phyloP scores from a whole-genome alignment of 2,888 invertebrate genomes.

The Ophion slaviceki region DNA sequence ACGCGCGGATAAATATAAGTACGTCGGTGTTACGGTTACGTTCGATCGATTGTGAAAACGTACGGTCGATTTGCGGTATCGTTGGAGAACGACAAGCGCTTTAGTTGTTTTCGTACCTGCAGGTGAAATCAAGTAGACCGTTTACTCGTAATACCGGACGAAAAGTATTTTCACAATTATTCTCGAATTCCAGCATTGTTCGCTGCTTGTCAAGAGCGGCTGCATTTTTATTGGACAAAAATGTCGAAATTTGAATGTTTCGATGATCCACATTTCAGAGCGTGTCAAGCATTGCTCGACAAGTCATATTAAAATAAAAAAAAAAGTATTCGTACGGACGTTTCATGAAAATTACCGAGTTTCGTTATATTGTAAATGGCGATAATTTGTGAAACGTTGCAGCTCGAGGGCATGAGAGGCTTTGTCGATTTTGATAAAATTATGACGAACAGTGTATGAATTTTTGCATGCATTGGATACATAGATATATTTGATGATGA shows the following conservation, averaged over 20 bases:
- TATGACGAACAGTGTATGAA: neutral
- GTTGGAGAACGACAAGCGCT: slow-evolving; percentile 19
- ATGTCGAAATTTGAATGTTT: too few relatives aligned
- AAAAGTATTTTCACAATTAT: neutral
- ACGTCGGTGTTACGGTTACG: slow-evolving; percentile 16
- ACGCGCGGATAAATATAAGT: neutral
- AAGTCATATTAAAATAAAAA: neutral
- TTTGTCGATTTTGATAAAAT: neutral
- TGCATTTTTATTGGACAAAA: too few relatives aligned
- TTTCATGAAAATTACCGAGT: neutral
- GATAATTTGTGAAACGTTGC: neutral
- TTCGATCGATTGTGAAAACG: slow-evolving; percentile 36
- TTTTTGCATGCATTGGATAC: neutral
- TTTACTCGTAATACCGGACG: neutral
- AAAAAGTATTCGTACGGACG: neutral
- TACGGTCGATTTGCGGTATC: slow-evolving; percentile 26
- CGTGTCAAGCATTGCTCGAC: too few relatives aligned
- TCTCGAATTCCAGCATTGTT: too few relatives aligned
- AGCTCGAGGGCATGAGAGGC: neutral
- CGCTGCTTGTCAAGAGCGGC: too few relatives aligned
- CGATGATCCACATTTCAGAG: neutral
- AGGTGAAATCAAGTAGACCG: neutral
- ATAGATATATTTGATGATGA: neutral
- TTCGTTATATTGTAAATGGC: neutral
- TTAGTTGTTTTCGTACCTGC: neutral